Base-by-base conservation (phyloP, 2,113 vertebrate genomes). In the Scolopax mira region DNA sequence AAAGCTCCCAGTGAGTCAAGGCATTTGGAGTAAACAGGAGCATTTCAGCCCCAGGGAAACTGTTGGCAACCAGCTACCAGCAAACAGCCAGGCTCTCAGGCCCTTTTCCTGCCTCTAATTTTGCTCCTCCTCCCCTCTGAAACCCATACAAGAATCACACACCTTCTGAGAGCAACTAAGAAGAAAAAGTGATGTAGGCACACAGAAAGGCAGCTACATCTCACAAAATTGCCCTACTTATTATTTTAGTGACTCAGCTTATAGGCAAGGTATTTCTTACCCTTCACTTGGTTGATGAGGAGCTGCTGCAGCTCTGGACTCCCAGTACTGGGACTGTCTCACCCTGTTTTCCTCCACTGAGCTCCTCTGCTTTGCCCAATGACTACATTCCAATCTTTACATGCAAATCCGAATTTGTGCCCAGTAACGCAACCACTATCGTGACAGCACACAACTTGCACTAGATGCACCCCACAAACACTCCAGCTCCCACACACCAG, bases 371-470 rank as follows among this genome's bases (percentile, higher is more conserved):
- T 1, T 22, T 37, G 88, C 55, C 65, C 61, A 42, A 11, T 10
- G 2, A 15, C 42, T 28, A 46, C 41, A 37, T 28, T 35, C 12
- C 42, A 35, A 7, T 14, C 1, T 1, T 41, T 7, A 46, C 55
- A 64, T 6, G 31, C 30, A 89, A 74, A 84, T 25, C 33, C 48
- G 44, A 85, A 51, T 7, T 4, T 7, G 24, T 6, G 39, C 48
- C 31, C 5, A 22, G 0, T 6, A n/a, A 18, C 0, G 7, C 18
- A 82, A 44, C 42, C 22, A 1, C 58, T 27, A 17, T 2, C 5
- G 3, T 14, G 46, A n/a, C 5, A 10, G 60, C 51, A 73, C 16
- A 42, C 13, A 61, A 19, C 18, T 12, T 13, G 27, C 30, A 42
- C 28, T 21, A 71, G 12, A 57, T 24, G 69, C 64, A 64, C 21